These are phyloP conservation scores for Hippoglossus stenolepis DNA, from an alignment of 2,113 vertebrate species.

Conservation along the genomic window DNA sequence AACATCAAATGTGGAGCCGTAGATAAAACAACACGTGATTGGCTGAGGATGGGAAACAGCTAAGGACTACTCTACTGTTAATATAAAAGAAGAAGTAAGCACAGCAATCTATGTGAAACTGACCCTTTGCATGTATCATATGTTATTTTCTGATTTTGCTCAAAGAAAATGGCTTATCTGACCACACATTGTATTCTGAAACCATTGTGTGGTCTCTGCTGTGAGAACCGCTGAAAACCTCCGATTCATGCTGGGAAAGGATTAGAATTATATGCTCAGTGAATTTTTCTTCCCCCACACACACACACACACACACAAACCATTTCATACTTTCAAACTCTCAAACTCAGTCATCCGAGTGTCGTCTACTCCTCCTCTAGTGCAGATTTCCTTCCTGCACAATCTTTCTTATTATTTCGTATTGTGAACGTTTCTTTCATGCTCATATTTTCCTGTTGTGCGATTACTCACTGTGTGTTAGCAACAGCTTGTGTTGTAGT, in stretches of 20 bases:
- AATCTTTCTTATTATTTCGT: too few species aligned
- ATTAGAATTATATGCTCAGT: slow-evolving; percentile 61
- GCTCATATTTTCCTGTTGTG: neutral
- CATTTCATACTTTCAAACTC: too few species aligned
- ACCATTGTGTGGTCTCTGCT: slow-evolving; percentile 56
- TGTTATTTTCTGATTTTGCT: neutral
- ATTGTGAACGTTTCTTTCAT: too few species aligned
- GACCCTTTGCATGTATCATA: too few species aligned
- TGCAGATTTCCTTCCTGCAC: neutral
- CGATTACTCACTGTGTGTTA: too few species aligned
- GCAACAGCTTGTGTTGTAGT: too few species aligned
- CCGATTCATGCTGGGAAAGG: slow-evolving; percentile 52
- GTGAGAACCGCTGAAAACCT: slow-evolving; percentile 20
- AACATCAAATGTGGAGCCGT: neutral
- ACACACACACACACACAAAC: slow-evolving; percentile 5
- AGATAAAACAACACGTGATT: neutral
- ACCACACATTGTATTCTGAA: slow-evolving; percentile 1
- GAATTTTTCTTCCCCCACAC: slow-evolving; percentile 7
- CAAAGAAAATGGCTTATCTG: neutral
- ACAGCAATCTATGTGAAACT: too few species aligned
- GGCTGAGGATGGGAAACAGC: neutral
- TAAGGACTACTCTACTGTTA: too few species aligned
- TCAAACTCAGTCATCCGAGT: slow-evolving; percentile 13
- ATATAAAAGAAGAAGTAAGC: too few species aligned
- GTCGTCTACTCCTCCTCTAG: neutral